Evolutionary conservation across 2,113 vertebrate genomes (phyloP).

Genomic region (Psammodynastes pulverulentus): DNA sequence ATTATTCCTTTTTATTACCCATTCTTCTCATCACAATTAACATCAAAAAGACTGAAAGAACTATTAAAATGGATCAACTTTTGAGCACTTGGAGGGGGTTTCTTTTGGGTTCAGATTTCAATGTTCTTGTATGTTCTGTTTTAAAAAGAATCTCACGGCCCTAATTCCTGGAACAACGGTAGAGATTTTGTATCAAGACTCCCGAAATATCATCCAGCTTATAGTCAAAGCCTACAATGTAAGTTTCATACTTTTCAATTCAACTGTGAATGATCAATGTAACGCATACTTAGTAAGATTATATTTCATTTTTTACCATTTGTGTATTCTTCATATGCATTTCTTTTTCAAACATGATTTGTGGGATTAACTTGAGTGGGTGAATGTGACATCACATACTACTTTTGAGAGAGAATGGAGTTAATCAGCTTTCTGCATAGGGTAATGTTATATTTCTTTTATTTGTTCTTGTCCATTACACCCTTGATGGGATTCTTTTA

Average conservation of each 20-base stretch:
- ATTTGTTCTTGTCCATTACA: background rate
- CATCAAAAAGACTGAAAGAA: background rate
- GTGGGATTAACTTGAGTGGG: background rate
- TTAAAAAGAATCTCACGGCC: slow-evolving; percentile 85
- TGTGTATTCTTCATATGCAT: background rate
- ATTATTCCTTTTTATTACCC: background rate
- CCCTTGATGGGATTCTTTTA: background rate
- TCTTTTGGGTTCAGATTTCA: background rate
- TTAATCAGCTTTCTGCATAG: background rate
- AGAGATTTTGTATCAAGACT: slow-evolving; percentile 93
- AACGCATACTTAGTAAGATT: background rate
- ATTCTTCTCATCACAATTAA: background rate
- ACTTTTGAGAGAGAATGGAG: background rate
- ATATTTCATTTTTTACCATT: background rate
- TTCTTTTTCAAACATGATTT: background rate
- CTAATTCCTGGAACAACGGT: slow-evolving; percentile 94
- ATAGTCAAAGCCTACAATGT: slow-evolving; percentile 93
- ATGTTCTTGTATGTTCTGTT: background rate
- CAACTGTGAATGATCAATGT: background rate
- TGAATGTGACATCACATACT: background rate
- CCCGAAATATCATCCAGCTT: slow-evolving; percentile 95
- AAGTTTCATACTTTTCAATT: slow-evolving; percentile 58
- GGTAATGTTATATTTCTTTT: background rate
- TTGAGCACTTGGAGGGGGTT: background rate
- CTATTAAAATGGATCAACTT: background rate